Evolutionary conservation across 2,888 invertebrate genomes (phyloP).

Genomic region (Diarsia brunnea): DNA sequence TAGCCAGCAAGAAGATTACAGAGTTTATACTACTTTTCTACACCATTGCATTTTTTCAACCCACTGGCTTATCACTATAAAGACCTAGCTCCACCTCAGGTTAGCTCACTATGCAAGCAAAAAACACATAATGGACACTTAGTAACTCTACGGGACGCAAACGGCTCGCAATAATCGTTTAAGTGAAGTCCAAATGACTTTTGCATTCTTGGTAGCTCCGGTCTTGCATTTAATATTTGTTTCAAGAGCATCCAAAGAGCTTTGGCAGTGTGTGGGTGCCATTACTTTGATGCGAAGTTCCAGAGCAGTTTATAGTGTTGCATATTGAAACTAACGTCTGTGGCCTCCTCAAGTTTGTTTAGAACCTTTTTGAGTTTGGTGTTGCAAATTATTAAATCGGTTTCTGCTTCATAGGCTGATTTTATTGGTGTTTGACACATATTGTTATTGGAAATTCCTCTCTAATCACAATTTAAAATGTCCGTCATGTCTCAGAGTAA

Average conservation of each 20-base stretch:
- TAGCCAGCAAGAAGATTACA: not conserved
- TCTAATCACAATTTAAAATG: not conserved
- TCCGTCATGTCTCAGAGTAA: not conserved
- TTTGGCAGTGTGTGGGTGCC: slow-evolving; percentile 44
- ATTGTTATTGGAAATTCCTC: not conserved
- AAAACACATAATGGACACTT: slow-evolving; percentile 42
- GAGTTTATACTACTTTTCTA: slow-evolving; percentile 15
- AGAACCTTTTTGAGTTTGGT: slow-evolving; percentile 10
- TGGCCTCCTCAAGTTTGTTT: slow-evolving; percentile 28
- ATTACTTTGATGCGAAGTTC: slow-evolving; percentile 49
- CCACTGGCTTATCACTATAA: slow-evolving; percentile 46
- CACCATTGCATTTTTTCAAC: slow-evolving; percentile 46
- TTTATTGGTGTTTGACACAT: not conserved
- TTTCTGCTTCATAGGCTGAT: not conserved
- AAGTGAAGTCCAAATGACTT: slow-evolving; percentile 53
- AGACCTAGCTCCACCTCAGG: slow-evolving; percentile 35
- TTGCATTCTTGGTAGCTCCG: slow-evolving; percentile 56
- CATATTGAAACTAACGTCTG: slow-evolving; percentile 41
- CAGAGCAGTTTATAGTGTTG: slow-evolving; percentile 49
- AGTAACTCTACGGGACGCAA: slow-evolving; percentile 53
- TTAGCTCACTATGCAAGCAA: slow-evolving; percentile 15
- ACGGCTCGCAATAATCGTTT: slow-evolving; percentile 55
- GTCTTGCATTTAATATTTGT: slow-evolving; percentile 59
- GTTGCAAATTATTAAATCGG: slow-evolving; percentile 6
- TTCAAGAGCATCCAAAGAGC: slow-evolving; percentile 55